Conservation (phyloP, 2,888 invertebrate species). For the Drosophila histrio region DNA sequence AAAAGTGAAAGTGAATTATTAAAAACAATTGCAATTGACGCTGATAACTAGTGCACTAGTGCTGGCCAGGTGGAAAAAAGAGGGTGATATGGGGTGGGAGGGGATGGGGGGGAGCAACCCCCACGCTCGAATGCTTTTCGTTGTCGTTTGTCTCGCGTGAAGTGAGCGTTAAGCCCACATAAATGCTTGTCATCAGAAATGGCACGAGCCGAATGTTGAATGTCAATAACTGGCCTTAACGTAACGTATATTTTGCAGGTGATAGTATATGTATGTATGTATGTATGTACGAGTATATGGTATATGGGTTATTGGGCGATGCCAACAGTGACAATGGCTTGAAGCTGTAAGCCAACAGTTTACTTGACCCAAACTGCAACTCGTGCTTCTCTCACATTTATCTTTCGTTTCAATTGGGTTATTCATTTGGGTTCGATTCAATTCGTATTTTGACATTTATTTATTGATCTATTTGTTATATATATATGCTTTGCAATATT, state of each 20-base stretch:
- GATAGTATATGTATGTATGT: not conserved
- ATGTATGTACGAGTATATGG: no score
- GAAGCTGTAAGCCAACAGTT: not conserved
- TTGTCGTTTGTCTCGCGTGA: constrained; percentile 22
- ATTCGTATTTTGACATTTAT: constrained; percentile 5
- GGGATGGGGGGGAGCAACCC: not conserved
- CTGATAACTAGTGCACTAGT: constrained; percentile 42
- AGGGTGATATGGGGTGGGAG: not conserved
- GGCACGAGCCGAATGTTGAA: constrained; percentile 27
- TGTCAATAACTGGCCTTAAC: constrained; percentile 31
- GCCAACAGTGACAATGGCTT: not conserved
- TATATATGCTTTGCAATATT: not conserved
- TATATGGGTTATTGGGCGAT: constrained; percentile 17
- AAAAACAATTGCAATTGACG: constrained; percentile 72
- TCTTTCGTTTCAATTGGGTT: not conserved
- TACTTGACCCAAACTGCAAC: not conserved
- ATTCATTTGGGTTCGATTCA: not conserved
- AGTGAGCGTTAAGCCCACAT: constrained; percentile 16
- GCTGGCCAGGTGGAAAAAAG: not conserved
- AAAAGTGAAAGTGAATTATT: constrained; percentile 73
- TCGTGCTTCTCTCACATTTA: not conserved
- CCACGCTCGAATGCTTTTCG: constrained; percentile 41
- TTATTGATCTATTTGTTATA: constrained; percentile 9
- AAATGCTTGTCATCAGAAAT: constrained; percentile 30
- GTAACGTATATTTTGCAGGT: not conserved